Percentiles rank a stretch among this genome's conserved stretches.
These are phyloP conservation scores for Pseudomyrmex pallidus DNA, from an alignment of 1,140 invertebrate genomes.

Conservation along the genomic window DNA sequence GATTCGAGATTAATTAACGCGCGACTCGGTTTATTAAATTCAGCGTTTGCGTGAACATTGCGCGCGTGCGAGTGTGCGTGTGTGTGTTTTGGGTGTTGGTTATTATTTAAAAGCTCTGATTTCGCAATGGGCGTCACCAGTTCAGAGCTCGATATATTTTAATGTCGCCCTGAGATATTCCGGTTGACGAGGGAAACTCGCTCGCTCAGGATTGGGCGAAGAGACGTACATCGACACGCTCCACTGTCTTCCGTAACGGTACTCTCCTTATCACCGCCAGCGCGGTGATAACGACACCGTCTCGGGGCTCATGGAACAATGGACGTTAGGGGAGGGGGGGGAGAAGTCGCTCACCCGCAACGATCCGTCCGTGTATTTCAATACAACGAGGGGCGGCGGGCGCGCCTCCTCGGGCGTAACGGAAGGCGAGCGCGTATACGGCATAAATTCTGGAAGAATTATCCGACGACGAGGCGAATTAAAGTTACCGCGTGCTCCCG, in stretches of 20 bases:
- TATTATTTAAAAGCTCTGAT: no score
- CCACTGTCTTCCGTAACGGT: constrained; percentile 40
- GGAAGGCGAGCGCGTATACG: constrained; percentile 20
- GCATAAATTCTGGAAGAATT: constrained; percentile 61
- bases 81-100: no score
- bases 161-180: constrained; percentile 20
- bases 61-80: no score
- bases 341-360: constrained; percentile 23
- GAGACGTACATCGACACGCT: constrained; percentile 16
- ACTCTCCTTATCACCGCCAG: constrained; percentile 43
- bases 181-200: constrained; percentile 27
- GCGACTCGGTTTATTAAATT: constrained; percentile 42
- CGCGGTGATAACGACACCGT: constrained; percentile 26
- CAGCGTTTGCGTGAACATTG: constrained; percentile 9
- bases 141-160: background rate
- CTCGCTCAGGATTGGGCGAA: background rate
- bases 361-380: constrained; percentile 34
- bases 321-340: background rate
- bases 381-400: constrained; percentile 12
- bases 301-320: constrained; percentile 53
- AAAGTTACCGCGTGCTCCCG: constrained; percentile 27
- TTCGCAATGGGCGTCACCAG: no score
- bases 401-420: background rate
- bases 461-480: constrained; percentile 45
- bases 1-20: background rate